Evolutionary conservation across 2,797 vertebrate genomes (phyloP), one percentile per base, ranked within the genome.

Genomic region (Dermochelys coriacea): DNA sequence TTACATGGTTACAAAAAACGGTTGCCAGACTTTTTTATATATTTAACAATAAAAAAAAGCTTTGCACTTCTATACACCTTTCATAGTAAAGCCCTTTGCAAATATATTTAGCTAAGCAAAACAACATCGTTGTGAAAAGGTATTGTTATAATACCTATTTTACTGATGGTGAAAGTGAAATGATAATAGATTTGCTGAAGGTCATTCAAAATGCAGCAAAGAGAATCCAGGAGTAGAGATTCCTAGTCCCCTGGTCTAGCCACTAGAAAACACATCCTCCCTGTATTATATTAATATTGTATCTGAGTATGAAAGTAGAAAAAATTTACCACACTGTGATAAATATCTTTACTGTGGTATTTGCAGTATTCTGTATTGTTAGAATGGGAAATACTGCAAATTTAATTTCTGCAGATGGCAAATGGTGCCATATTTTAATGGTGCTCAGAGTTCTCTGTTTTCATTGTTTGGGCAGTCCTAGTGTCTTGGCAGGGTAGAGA

Each of bases 201-300:
- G 54, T 57, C 41, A 27, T 10, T 47, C 41, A 31, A 86, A 89
- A 68, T 8, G 23, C 77, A 12, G 19, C 57, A 19, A 41, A 84
- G 49, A 8, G 7, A 41, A 16, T 49, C 41, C 64, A 19, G 25
- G 83, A 37, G 23, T 34, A 41, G 51, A 14, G 80, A 77, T 57
- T 27, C n/a, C n/a, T 1, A 18, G 68, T 16, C 50, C 75, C 45
- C 8, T 5, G 0, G 3, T 50, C 79, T 74, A 3, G 29, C 0
- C 45, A 37, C 14, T 29, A 47, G 51, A 50, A 47, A 41, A 59
- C 74, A 10, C 27, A 29, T 19, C 41, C 47, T 31, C 77, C 57
- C 77, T 0, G 11, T 9, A 4, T 6, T 3, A 31, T 0, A 0
- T 34, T 14, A 34, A 49, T 5, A 2, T 0, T 2, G 51, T 5